These are phyloP conservation scores for Archivesica marissinica DNA, from an alignment of 1,140 invertebrate species.

Conservation along the genomic window DNA sequence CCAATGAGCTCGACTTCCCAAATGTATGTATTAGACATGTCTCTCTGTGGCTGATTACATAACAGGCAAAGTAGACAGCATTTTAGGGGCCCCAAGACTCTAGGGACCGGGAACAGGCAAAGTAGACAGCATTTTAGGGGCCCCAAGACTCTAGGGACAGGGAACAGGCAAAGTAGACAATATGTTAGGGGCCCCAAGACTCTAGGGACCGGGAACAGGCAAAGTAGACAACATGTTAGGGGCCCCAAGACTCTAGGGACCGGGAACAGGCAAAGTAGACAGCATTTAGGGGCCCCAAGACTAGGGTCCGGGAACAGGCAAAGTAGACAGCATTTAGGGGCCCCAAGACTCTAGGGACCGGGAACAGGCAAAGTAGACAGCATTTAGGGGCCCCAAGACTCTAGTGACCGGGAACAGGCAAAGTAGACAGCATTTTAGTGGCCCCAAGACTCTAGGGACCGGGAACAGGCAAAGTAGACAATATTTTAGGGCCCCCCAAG, in stretches of 20 bases:
- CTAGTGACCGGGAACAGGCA: too few species aligned
- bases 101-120: background rate
- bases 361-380: too few species aligned
- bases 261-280: background rate
- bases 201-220: background rate
- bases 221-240: background rate
- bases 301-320: background rate
- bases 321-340: too few species aligned
- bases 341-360: too few species aligned
- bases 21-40: constrained; percentile 79
- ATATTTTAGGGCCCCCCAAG: too few species aligned
- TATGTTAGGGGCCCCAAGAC: background rate
- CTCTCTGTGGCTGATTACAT: background rate
- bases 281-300: background rate
- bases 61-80: background rate
- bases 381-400: too few species aligned
- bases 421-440: too few species aligned
- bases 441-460: too few species aligned
- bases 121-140: background rate
- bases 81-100: background rate
- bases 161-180: background rate
- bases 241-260: background rate
- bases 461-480: too few species aligned
- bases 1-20: constrained; percentile 82
- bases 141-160: background rate